Evolutionary conservation across 1,140 invertebrate species (phyloP), one percentile per base, ranked within the genome.

Genomic region (Drosophila tsacasi): DNA sequence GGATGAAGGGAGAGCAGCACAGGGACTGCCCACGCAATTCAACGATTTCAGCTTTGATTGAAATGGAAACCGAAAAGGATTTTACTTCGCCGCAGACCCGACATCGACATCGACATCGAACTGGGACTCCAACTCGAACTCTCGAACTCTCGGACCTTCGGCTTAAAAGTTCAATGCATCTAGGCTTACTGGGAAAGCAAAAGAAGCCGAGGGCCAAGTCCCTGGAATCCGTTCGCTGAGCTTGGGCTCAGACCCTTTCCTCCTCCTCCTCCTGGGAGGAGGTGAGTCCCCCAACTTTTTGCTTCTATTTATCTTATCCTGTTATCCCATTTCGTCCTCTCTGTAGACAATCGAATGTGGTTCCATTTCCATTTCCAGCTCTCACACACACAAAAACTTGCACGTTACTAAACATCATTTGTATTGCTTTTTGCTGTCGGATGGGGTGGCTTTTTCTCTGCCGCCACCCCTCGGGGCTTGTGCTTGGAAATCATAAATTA

Each of bases 341-440:
- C 66, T 72, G n/a, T n/a, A 55, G 69, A 84, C 73, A 84, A 89
- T 89, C 81, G 85, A 81, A 87, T 83, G 79, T 83, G 79, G 66
- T 89, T 90, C 71, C 75, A 90, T 89, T 89, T 90, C 71, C 81
- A 89, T 89, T 89, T 90, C 64, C 66, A 89, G 74, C 46, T 15
- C 30, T 17, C 54, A 3, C 30, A 25, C 52, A 50, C 42, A 73
- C 71, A 74, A 90, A 89, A 89, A 89, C 77, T 80, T 81, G 84
- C 84, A 76, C 84, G 84, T 89, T 85, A 89, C 84, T 90, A 75
- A 81, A 90, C 84, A 89, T 89, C 84, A 89, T 89, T 89, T 90
- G 84, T 89, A 80, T 89, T 68, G 69, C 59, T 84, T 71, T 77
- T 58, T 63, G 60, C 52, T 49, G 37, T 57, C n/a, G 46, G 39